Percentiles rank a stretch among this genome's conserved stretches.
These are phyloP conservation scores for Sterrhoptilus dennistouni DNA, from an alignment of 2,113 vertebrate species.

Conservation along the genomic window DNA sequence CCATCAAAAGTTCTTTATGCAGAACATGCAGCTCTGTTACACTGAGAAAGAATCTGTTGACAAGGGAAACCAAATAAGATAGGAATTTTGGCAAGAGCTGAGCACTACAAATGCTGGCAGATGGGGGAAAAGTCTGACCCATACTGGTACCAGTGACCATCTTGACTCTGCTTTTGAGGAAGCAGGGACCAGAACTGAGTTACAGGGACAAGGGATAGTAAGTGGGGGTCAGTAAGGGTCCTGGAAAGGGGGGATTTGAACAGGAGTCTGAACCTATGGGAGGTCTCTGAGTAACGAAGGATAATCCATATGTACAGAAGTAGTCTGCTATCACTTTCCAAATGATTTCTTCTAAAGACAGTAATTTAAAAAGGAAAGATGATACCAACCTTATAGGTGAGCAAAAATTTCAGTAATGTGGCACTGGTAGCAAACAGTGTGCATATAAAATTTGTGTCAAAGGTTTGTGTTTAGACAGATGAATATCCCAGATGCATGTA, in stretches of 20 bases:
- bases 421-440: background rate
- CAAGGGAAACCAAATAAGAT: background rate
- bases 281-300: background rate
- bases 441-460: background rate
- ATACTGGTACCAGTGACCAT: background rate
- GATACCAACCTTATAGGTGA: background rate
- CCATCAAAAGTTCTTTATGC: background rate
- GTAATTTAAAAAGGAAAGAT: background rate
- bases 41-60: background rate
- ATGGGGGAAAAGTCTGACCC: background rate
- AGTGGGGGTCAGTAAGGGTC: background rate
- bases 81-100: background rate
- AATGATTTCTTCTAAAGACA: background rate
- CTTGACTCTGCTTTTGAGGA: fast-evolving
- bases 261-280: background rate
- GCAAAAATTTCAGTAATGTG: background rate
- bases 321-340: background rate
- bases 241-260: background rate
- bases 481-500: background rate
- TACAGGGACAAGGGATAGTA: background rate
- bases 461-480: background rate
- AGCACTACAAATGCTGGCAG: background rate
- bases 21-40: background rate
- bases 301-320: background rate
- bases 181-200: background rate